A percentile compares a stretch with the other conserved stretches of the same genome.
phyloP scores from a whole-genome alignment of 2,113 vertebrate genomes.

The Melospiza georgiana region DNA sequence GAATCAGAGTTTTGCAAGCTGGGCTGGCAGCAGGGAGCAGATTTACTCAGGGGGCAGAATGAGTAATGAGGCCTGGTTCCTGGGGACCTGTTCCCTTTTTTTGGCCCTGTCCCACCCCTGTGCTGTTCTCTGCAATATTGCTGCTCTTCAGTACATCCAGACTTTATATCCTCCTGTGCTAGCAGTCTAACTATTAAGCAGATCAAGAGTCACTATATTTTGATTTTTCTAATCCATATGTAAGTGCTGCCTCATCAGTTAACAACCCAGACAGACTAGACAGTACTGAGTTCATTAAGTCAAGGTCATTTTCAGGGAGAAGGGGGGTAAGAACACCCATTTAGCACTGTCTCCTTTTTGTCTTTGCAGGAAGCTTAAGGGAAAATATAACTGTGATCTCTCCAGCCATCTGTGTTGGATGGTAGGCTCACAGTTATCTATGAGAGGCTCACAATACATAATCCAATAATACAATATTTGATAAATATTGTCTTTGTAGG shows the following conservation, averaged over 20 bases:
- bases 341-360: not conserved
- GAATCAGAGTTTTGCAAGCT: not conserved
- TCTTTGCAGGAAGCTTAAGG: not conserved
- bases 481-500: not conserved
- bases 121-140: not conserved
- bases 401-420: not conserved
- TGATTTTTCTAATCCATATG: not conserved
- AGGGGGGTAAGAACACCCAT: not conserved
- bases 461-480: not conserved
- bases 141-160: not conserved
- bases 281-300: not conserved
- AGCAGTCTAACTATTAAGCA: not conserved
- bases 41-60: not conserved
- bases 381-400: not conserved
- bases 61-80: not conserved
- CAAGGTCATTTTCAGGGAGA: not conserved
- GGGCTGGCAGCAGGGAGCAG: not conserved
- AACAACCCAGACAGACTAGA: not conserved
- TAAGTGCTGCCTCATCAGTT: not conserved
- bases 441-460: not conserved
- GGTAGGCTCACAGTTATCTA: not conserved
- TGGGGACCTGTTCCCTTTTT: not conserved
- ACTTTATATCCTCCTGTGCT: fast-evolving
- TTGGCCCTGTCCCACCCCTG: not conserved
- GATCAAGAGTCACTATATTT: not conserved